Evolutionary conservation across 1,140 invertebrate genomes (phyloP), one percentile per base, ranked within the genome.

Genomic region (Mycetomoellerius zeteki): DNA sequence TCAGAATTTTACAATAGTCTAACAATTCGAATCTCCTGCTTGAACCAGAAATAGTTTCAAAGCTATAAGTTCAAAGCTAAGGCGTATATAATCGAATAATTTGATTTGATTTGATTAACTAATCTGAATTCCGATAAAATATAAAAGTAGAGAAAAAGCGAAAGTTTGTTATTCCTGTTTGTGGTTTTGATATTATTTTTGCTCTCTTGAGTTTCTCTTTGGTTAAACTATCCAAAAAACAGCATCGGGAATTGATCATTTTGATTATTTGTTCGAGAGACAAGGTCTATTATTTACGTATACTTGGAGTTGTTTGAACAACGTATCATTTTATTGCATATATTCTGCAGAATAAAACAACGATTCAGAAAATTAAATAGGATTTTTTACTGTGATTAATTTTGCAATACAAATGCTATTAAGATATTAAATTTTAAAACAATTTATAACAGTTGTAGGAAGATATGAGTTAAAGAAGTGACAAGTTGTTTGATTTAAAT

Each of bases 131-230:
- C 7, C 19, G 19, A 65, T 37, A n/a, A 65, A 4, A 65, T 33
- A 64, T 12, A n/a, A 33, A 37, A 65, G 10, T 27, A 65, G 19
- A 1, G 8, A 65, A 21, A 8, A 37, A n/a, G 14, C 27, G 3
- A 65, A 65, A 65, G 64, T 7, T 64, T 64, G 6, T 33, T 65
- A 65, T 67, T 67, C 3, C 19, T 67, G n/a, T 43, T 67, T 67
- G n/a, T 0, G 24, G 19, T 37, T 65, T 64, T 30, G 60, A 62
- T 64, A 19, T 62, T 33, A 64, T 8, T 64, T 30, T 64, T 6
- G 16, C 7, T 64, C 2, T 6, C 27, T 64, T 1, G 19, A 65
- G 64, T 37, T 30, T 65, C 1, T 1, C 10, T 37, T 65, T 65
- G 19, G 21, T 65, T n/a, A 10, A 56, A 37, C 3, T 65, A 0